Evolutionary conservation across 2,113 vertebrate species (phyloP).

Genomic region (Noctilio leporinus): DNA sequence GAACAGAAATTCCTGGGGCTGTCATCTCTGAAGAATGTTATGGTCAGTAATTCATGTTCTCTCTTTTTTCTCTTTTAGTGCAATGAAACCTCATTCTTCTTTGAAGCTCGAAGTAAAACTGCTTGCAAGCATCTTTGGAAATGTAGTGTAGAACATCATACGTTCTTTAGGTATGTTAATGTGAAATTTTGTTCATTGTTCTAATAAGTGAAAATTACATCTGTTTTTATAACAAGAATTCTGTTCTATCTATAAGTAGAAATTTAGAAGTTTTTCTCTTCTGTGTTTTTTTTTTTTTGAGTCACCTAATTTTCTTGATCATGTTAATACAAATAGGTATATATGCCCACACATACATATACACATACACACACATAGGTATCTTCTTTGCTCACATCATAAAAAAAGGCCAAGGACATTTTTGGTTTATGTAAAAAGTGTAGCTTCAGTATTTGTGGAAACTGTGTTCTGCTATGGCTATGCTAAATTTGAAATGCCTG

Average conservation of each 20-base stretch:
- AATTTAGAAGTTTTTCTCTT: neutral
- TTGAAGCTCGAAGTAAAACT: constrained; percentile 84
- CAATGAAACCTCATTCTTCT: constrained; percentile 92
- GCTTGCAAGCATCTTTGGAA: constrained; percentile 93
- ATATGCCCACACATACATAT: neutral
- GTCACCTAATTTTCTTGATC: neutral
- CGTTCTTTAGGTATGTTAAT: constrained; percentile 87
- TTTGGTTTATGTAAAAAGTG: neutral
- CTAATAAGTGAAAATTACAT: neutral
- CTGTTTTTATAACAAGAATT: neutral
- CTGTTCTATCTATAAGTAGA: neutral
- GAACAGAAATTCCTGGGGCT: neutral
- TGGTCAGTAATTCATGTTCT: neutral
- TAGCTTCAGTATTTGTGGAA: neutral
- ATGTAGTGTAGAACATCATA: constrained; percentile 91
- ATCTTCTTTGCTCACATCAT: neutral
- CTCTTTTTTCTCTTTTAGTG: constrained; percentile 78
- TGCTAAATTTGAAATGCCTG: neutral
- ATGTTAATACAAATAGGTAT: neutral
- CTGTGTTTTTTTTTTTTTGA: neutral
- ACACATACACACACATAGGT: neutral
- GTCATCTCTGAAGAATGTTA: neutral
- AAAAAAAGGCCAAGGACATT: neutral
- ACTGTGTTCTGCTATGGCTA: neutral
- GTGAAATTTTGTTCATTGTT: neutral